Evolutionary conservation across 2,113 vertebrate genomes (phyloP).

Genomic region (Actinemys pallida): DNA sequence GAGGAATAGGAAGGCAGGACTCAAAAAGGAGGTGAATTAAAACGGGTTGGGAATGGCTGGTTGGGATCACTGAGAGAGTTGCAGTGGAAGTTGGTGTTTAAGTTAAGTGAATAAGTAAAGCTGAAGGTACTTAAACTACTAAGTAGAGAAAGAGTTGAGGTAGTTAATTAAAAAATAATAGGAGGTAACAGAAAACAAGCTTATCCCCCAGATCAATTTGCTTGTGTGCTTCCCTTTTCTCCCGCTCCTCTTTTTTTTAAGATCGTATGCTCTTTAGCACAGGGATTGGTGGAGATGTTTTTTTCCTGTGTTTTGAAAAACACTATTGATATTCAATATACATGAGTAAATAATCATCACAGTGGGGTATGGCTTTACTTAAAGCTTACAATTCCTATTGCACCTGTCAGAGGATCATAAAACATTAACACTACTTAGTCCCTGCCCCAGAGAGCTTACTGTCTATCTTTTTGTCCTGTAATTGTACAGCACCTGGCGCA

Average conservation of each 20-base stretch:
- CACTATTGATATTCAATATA: background rate
- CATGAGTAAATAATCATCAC: background rate
- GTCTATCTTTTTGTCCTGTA: background rate
- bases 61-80: background rate
- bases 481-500: background rate
- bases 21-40: background rate
- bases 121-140: background rate
- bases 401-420: background rate
- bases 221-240: background rate
- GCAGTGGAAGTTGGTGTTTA: background rate
- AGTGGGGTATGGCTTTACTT: background rate
- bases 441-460: no score
- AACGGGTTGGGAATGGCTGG: background rate
- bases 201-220: background rate
- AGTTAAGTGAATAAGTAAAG: background rate
- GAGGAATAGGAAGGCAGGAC: fast-evolving
- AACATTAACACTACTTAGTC: background rate
- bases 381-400: background rate
- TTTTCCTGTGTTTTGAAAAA: background rate
- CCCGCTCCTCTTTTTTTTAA: background rate
- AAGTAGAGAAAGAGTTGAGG: background rate
- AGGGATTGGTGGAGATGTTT: no score
- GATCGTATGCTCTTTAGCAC: background rate
- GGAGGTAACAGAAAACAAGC: background rate
- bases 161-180: background rate